Base-by-base conservation (phyloP, 2,888 invertebrate species). In the Ypsolopha sequella region DNA sequence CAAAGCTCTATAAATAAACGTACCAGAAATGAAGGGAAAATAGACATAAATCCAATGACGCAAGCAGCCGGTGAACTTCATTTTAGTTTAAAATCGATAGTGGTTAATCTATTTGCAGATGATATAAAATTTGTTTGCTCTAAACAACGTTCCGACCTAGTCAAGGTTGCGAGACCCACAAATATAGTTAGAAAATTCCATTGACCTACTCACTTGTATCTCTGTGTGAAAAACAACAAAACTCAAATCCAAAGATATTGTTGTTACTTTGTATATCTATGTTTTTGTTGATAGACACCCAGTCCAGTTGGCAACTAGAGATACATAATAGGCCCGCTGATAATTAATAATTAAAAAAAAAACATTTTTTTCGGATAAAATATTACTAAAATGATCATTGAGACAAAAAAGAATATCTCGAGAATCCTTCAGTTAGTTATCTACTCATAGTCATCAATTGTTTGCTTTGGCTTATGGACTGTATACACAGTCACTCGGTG, bases 111-210 rank as follows among this genome's bases (percentile, higher is more conserved):
- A 80, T 79, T 76, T 72, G 56, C 63, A 65, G 73, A 63, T 61
- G 73, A 62, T 71, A 72, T 79, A 74, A 80, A 80, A 76, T 51
- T 61, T 73, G 74, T 76, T 76, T 75, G 70, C 68, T 74, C 71
- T 69, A 69, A 65, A 66, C 65, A 66, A 66, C 63, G 61, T 60
- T 56, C 59, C 62, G 76, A 68, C 80, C 81, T 81, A 81, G 81
- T 62, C 64, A 70, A 73, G 75, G 72, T 70, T 71, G 68, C 63
- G 62, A 64, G 57, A 60, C n/a, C 65, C 62, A 55, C 57, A 55
- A 60, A 59, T 53, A 57, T 24, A 24, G 24, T 24, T 24, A 24
- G 24, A 24, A 24, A 24, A 24, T 4, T 24, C 24, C 24, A 24
- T 24, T 24, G 24, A 24, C 2, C 4, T 24, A 24, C 4, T 24